Conservation (phyloP, 2,888 invertebrate genomes). For the Alloplasta piceator region DNA sequence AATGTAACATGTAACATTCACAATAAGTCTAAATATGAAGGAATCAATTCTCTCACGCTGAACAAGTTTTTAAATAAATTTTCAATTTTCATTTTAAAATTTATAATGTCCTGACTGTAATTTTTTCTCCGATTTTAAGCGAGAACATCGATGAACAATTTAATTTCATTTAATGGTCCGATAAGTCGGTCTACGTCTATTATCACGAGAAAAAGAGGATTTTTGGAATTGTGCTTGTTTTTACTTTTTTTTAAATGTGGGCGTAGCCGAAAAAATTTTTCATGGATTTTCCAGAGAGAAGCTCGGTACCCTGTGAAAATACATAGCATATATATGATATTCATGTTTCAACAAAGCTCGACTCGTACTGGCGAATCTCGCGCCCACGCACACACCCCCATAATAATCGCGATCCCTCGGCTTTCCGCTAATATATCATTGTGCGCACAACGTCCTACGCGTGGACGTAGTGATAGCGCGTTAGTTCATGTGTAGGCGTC, state of each 20-base stretch:
- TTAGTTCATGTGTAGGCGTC: constrained; percentile 15
- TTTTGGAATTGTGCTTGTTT: neutral
- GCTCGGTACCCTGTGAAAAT: neutral
- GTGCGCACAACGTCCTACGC: constrained; percentile 44
- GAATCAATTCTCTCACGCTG: no score
- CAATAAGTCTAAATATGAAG: no score
- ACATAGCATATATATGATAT: neutral
- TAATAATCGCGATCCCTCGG: constrained; percentile 59
- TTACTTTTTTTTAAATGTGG: no score
- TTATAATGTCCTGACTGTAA: no score
- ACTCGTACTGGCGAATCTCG: constrained; percentile 46
- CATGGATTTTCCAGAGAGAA: no score
- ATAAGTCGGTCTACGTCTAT: no score
- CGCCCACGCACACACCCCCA: constrained; percentile 19
- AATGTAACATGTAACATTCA: no score
- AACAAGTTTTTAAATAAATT: no score
- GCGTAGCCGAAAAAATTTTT: neutral
- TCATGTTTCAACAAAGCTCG: constrained; percentile 20
- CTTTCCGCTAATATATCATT: constrained; percentile 82
- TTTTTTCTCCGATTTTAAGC: neutral
- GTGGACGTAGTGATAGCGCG: neutral
- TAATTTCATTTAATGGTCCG: no score
- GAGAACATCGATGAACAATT: no score
- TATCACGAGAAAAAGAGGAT: neutral
- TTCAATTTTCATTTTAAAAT: no score